phyloP scores from a whole-genome alignment of 2,888 invertebrate genomes.

The Hypena proboscidalis region DNA sequence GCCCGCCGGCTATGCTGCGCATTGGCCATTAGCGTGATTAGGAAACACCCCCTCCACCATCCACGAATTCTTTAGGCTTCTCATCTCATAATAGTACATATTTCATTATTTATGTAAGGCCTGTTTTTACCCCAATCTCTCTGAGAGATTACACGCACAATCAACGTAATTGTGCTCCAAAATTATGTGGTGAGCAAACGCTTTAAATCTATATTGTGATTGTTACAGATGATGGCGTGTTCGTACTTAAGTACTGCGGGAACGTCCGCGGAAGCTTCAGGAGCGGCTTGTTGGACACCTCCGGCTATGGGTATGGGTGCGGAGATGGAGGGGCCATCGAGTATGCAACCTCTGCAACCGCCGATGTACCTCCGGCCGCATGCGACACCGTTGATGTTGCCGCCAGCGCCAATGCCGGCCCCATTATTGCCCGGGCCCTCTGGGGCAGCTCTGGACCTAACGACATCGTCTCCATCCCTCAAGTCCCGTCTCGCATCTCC shows the following conservation, averaged over 20 bases:
- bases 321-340: conserved; percentile 38
- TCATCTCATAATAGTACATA: conserved; percentile 84
- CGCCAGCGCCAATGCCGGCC: conserved; percentile 16
- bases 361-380: conserved; percentile 41
- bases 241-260: conserved; percentile 76
- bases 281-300: conserved; percentile 74
- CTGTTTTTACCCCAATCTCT: conserved; percentile 72
- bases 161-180: conserved; percentile 58
- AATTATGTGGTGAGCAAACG: conserved; percentile 29
- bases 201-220: conserved; percentile 42
- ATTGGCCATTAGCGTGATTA: conserved; percentile 86
- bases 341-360: conserved; percentile 38
- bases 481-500: conserved; percentile 49
- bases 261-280: conserved; percentile 59
- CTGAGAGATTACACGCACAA: conserved; percentile 69
- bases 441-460: conserved; percentile 73
- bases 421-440: conserved; percentile 23
- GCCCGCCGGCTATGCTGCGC: conserved; percentile 65
- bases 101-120: conserved; percentile 83
- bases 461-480: conserved; percentile 58
- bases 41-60: conserved; percentile 67
- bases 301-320: conserved; percentile 51
- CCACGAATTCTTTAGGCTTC: conserved; percentile 82
- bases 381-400: conserved; percentile 31
- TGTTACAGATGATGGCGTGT: conserved; percentile 83